Evolutionary conservation across 1,140 invertebrate species (phyloP).

Genomic region (Drosophila ogumai): DNA sequence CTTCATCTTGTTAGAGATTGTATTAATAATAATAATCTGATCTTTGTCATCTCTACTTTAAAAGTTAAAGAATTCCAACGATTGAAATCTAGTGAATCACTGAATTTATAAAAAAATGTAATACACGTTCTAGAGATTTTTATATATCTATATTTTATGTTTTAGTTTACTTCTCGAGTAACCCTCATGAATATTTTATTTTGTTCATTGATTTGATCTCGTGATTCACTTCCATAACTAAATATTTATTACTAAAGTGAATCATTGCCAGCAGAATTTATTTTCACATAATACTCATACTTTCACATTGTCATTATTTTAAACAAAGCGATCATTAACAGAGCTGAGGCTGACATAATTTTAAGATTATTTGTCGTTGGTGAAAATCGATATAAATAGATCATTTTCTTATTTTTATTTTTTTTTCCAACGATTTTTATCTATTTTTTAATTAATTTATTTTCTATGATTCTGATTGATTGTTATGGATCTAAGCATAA

Average conservation of each 20-base stretch:
- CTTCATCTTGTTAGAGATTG: not conserved
- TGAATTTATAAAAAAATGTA: not conserved
- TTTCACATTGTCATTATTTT: not conserved
- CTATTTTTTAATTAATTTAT: too few relatives aligned
- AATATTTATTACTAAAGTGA: slow-evolving; percentile 7
- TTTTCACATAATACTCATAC: not conserved
- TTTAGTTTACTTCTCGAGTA: not conserved
- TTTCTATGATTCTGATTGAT: too few relatives aligned
- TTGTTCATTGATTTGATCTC: not conserved
- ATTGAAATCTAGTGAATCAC: not conserved
- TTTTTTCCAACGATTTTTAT: too few relatives aligned
- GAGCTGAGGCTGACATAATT: not conserved
- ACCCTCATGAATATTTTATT: slow-evolving; percentile 10
- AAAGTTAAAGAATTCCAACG: not conserved
- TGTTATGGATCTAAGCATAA: too few relatives aligned
- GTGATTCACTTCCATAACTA: slow-evolving; percentile 9
- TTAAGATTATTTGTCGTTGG: not conserved
- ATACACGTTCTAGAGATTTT: not conserved
- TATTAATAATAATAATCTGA: too few relatives aligned
- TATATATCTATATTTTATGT: not conserved
- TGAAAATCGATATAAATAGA: not conserved
- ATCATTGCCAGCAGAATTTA: slow-evolving; percentile 3
- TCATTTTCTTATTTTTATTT: not conserved
- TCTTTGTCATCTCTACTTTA: not conserved
- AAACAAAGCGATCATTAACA: not conserved